Base-by-base conservation (phyloP, 2,888 invertebrate species). In the Agonopterix arenella region DNA sequence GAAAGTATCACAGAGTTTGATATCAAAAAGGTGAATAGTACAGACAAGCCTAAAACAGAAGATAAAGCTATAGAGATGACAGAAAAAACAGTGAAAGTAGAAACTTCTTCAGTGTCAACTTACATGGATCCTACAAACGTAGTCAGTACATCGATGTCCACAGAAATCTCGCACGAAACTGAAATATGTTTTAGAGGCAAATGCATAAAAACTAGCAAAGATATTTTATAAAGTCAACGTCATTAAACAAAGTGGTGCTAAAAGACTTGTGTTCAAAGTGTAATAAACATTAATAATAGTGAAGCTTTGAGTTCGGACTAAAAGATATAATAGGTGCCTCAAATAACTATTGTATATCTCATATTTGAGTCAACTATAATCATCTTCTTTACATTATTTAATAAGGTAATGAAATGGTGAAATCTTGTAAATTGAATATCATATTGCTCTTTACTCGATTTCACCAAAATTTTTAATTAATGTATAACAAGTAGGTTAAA, bases 171-270 rank as follows among this genome's bases (percentile, higher is more conserved):
- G 10, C 94, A 96, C 61, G 95, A 96, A 90, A 96, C 96, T 38
- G 96, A 96, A 84, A 96, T 96, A 56, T 96, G 96, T 71, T 96
- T 94, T 76, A 92, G 94, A 71, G 96, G 96, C 10, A 93, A 93
- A 68, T 96, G 96, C 76, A 92, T 96, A 56, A 96, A 96, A 83
- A 90, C 91, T 38, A 86, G 64, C 56, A 90, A 83, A 64, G 73
- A 83, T 60, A 59, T 80, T 49, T 71, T 80, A 76, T 85, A 84
- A 73, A 54, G 51, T 43, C 11, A 52, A 49, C 13, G 41, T 11
- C n/a, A 36, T 55, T 44, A 54, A 49, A 55, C 41, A 18, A 49
- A 13, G 8, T 69, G 73, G 76, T 82, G 80, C 76, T 78, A 68
- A 65, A 59, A 65, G 48, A 68, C 68, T 70, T 73, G 73, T 80